Evolutionary conservation across 2,797 vertebrate genomes (phyloP), one percentile per base, ranked within the genome.

Genomic region (Yasuhikotakia modesta): DNA sequence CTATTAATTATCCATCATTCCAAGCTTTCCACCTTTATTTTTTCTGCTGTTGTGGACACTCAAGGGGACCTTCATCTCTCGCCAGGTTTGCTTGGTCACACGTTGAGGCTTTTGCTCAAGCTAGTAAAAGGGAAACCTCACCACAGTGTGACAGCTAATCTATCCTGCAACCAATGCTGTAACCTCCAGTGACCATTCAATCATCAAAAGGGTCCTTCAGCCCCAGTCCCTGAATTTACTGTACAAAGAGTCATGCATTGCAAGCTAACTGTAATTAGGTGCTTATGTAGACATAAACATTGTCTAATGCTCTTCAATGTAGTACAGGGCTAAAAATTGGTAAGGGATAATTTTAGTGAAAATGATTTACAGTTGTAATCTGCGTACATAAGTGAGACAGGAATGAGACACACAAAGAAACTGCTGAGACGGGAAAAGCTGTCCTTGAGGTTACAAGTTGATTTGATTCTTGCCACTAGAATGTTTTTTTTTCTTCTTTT

Each of bases 261-360:
- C 61, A 79, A 55, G 55, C 82, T 70, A 72, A 78, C 70, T 24
- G 45, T 64, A 79, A 22, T 30, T 30, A 19, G 53, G 58, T 61
- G 8, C 21, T 70, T 55, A 76, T 73, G 39, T 73, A 74, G 74
- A 63, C 71, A 81, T 80, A 48, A 80, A 55, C 66, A 57, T 46
- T 5, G 24, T 72, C 32, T 72, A 57, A 83, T 35, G 43, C 58
- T 63, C 46, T 19, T 45, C 14, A 16, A 35, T 69, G 55, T 69
- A 68, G 32, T 53, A 76, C 2, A 45, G 21, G n/a, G 12, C 53
- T 84, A 68, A 43, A 43, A 43, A 27, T 57, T 66, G 30, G 81
- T 76, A 75, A 69, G 73, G 76, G 82, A 79, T 67, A 63, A 63
- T 80, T 83, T 85, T 82, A 74, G 80, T 70, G 82, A 57, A 67